Evolutionary conservation across 2,888 invertebrate genomes (phyloP), one percentile per base, ranked within the genome.

Genomic region (Acanthosepion lycidas): DNA sequence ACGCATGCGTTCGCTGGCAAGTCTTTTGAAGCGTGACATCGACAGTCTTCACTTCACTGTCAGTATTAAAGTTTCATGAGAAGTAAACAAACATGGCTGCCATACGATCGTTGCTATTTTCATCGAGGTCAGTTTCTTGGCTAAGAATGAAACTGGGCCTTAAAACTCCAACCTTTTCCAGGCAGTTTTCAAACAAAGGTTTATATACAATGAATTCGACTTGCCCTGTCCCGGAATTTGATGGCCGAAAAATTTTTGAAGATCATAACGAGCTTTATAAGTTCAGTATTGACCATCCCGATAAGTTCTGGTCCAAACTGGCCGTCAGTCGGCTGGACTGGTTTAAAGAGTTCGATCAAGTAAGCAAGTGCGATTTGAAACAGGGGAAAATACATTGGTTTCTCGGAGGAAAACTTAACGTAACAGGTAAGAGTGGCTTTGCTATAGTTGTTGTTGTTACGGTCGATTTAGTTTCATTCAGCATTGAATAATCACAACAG

Each of bases 301-400:
- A 97, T 49, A 94, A 95, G 64, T 97, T 97, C 95, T 97, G 97
- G 97, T 97, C 97, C 0, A 96, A 96, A 51, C 95, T 97, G 94
- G 97, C 97, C 20, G 95, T 96, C 64, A 96, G 96, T 42, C 95
- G 97, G 49, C 95, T 97, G 91, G 94, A 96, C 49, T 97, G 97
- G 97, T 95, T 95, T 91, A 95, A 96, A 94, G 96, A 97, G 91
- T 97, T 97, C 95, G 96, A 97, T 23, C 95, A 95, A 53, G 97
- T 97, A 2, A 95, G 96, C 94, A 96, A 97, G 51, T 97, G 97
- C 95, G 96, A 97, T 95, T 95, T 97, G 95, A 94, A 95, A 9
- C 95, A 96, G 55, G 97, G 97, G 12, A 96, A 96, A 51, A 96
- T 97, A 91, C 95, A 95, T 91, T 97, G 97, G 97, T 97, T 97